These are phyloP conservation scores for Fistularia tabacaria DNA, from an alignment of 2,797 vertebrate species.

Conservation along the genomic window DNA sequence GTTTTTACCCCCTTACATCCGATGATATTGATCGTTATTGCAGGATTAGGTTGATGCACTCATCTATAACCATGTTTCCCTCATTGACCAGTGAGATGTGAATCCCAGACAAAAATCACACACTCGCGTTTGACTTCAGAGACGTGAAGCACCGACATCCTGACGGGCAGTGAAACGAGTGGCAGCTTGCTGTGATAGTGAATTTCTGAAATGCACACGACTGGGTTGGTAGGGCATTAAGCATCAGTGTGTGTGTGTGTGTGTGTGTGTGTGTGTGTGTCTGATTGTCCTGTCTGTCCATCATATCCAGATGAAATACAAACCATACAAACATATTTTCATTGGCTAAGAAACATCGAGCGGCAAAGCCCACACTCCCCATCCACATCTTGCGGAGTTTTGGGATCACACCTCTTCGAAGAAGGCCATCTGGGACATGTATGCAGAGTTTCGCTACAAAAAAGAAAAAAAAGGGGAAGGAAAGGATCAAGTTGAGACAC, in stretches of 20 bases:
- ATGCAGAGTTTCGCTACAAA: constrained; percentile 79
- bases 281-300: no score
- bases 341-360: constrained; percentile 5
- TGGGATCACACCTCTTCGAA: constrained; percentile 80
- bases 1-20: neutral
- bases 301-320: constrained; percentile 9
- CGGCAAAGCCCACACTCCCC: constrained; percentile 9
- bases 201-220: constrained; percentile 31
- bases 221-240: no score
- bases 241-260: constrained; percentile 1
- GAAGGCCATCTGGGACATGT: constrained; percentile 81
- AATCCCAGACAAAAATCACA: constrained; percentile 18
- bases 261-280: constrained; percentile 6
- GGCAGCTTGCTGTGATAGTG: constrained; percentile 11
- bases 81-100: constrained; percentile 26
- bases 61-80: constrained; percentile 12
- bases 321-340: neutral
- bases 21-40: neutral
- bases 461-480: constrained; percentile 12
- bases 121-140: constrained; percentile 3
- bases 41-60: constrained; percentile 6
- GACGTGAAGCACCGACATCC: no score
- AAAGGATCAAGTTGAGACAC: neutral
- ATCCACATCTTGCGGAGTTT: constrained; percentile 7
- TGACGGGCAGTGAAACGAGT: neutral